These are phyloP conservation scores for Phorcus lineatus DNA, from an alignment of 2,888 invertebrate genomes.

Conservation along the genomic window DNA sequence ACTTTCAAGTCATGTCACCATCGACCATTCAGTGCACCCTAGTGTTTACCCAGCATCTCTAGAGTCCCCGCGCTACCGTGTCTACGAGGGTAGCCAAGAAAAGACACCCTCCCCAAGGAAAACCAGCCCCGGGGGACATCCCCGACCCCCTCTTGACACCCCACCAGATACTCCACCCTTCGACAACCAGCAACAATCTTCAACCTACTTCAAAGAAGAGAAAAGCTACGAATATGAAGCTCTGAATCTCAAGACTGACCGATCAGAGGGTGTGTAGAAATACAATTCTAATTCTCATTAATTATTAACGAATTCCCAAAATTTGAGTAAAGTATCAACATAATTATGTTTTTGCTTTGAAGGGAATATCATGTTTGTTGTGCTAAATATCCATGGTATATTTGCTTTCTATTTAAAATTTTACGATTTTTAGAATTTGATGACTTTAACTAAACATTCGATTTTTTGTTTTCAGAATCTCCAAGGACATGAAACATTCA, in stretches of 20 bases:
- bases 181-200: slow-evolving; percentile 3
- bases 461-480: neutral
- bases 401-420: neutral
- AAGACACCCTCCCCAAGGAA: slow-evolving; percentile 17
- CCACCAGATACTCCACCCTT: slow-evolving; percentile 33
- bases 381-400: neutral
- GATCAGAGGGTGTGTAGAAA: neutral
- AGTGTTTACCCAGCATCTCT: neutral
- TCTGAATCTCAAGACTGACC: slow-evolving; percentile 26
- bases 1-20: neutral
- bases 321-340: no score
- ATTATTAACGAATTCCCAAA: no score
- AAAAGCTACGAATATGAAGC: slow-evolving; percentile 15
- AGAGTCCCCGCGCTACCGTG: neutral
- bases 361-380: no score
- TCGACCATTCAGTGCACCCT: no score
- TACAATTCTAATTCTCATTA: no score
- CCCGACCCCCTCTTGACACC: slow-evolving; percentile 27
- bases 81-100: neutral
- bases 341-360: no score
- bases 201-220: neutral
- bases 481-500: neutral
- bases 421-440: neutral
- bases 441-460: neutral
- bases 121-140: neutral